Percentiles rank a stretch among this genome's conserved stretches.
These are phyloP conservation scores for Archilochus colubris DNA, from an alignment of 2,113 vertebrate species.

Conservation along the genomic window DNA sequence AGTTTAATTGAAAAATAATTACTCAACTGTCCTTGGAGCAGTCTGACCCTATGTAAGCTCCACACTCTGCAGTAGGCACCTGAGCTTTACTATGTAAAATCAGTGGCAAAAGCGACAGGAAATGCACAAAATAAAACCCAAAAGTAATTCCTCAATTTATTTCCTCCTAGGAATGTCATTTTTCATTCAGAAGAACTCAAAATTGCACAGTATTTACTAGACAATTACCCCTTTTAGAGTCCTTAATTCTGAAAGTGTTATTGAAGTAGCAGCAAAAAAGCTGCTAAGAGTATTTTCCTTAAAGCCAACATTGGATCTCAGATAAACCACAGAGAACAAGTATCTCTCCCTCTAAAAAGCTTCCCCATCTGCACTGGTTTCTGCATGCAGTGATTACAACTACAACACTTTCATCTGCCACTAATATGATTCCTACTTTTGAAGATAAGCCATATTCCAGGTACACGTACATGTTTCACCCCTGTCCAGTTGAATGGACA, in stretches of 20 bases:
- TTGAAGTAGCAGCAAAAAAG: not conserved
- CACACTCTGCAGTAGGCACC: not conserved
- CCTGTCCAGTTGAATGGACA: rapidly evolving
- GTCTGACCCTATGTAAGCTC: not conserved
- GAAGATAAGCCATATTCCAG: not conserved
- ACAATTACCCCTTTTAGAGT: not conserved
- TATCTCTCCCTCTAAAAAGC: not conserved
- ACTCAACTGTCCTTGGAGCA: not conserved
- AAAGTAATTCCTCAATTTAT: not conserved
- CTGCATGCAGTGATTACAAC: not conserved
- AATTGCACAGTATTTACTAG: not conserved
- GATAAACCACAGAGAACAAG: not conserved
- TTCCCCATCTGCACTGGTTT: not conserved
- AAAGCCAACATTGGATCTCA: not conserved
- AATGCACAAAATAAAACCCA: not conserved
- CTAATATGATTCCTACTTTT: not conserved
- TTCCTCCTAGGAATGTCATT: not conserved
- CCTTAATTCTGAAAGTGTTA: not conserved
- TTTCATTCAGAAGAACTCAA: not conserved
- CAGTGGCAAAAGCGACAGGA: not conserved
- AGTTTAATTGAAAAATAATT: not conserved
- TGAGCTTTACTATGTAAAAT: not conserved
- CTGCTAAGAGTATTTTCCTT: not conserved
- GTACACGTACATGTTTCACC: not conserved
- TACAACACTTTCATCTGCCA: not conserved